Conservation (phyloP, 2,113 vertebrate genomes). For the Dryoscopus gambensis region DNA sequence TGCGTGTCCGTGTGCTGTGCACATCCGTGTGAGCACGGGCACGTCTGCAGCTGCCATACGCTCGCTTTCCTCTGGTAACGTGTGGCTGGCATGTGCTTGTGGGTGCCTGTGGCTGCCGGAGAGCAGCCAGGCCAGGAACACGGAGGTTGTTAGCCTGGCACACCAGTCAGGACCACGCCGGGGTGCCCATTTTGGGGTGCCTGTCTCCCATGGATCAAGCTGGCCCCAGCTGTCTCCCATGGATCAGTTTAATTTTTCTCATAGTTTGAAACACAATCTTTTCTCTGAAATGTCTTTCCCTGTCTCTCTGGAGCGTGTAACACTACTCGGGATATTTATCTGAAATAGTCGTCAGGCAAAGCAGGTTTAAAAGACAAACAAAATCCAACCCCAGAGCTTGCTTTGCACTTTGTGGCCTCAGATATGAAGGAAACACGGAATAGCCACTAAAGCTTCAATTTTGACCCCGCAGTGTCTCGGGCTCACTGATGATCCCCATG, state of each 20-base stretch:
- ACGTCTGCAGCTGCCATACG: accelerated
- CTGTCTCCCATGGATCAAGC: background rate
- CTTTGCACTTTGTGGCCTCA: background rate
- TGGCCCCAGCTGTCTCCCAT: background rate
- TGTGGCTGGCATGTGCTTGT: accelerated
- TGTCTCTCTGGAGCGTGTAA: background rate
- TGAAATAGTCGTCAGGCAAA: background rate
- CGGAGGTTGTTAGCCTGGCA: background rate
- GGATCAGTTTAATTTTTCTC: background rate
- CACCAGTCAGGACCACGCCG: background rate
- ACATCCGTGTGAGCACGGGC: accelerated
- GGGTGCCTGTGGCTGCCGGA: background rate
- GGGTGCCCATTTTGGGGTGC: background rate
- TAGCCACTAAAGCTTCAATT: background rate
- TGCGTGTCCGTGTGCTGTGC: accelerated
- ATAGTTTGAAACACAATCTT: background rate
- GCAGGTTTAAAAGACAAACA: background rate
- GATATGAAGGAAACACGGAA: background rate
- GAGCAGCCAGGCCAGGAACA: background rate
- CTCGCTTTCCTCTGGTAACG: accelerated
- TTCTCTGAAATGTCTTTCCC: background rate
- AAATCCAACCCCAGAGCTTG: background rate
- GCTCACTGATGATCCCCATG: background rate
- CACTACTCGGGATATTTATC: background rate
- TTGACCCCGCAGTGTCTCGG: accelerated